Percentiles rank a stretch among this genome's conserved stretches.
Conservation (phyloP, 2,113 vertebrate species). For the Piaya cayana region DNA sequence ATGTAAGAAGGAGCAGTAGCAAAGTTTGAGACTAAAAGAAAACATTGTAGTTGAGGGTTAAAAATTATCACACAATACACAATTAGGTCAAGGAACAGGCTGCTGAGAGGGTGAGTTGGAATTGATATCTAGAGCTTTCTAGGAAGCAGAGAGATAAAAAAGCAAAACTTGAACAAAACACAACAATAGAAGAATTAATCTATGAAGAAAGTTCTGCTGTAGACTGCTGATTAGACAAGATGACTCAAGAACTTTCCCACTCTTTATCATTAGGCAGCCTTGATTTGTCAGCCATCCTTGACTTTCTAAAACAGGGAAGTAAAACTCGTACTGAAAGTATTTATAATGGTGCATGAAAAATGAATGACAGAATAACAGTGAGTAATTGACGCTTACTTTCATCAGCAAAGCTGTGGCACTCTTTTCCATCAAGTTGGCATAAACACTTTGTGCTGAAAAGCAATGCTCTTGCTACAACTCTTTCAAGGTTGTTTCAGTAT, state of each 20-base stretch:
- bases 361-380: background rate
- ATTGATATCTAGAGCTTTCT: background rate
- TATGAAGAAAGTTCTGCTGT: background rate
- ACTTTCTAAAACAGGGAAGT: background rate
- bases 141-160: background rate
- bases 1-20: background rate
- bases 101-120: background rate
- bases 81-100: background rate
- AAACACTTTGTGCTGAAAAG: background rate
- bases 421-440: background rate
- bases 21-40: background rate
- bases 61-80: background rate
- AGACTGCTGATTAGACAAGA: background rate
- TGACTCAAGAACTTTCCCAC: background rate
- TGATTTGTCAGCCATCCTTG: background rate
- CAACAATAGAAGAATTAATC: background rate
- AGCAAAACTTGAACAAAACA: accelerated
- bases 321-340: background rate
- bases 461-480: background rate
- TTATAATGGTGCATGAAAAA: background rate
- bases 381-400: background rate
- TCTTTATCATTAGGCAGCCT: background rate
- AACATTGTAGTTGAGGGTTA: background rate
- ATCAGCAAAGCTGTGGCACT: background rate
- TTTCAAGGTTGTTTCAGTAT: background rate